These are phyloP conservation scores for Psococerastis gibbosa DNA, from an alignment of 2,888 invertebrate genomes.

Conservation along the genomic window DNA sequence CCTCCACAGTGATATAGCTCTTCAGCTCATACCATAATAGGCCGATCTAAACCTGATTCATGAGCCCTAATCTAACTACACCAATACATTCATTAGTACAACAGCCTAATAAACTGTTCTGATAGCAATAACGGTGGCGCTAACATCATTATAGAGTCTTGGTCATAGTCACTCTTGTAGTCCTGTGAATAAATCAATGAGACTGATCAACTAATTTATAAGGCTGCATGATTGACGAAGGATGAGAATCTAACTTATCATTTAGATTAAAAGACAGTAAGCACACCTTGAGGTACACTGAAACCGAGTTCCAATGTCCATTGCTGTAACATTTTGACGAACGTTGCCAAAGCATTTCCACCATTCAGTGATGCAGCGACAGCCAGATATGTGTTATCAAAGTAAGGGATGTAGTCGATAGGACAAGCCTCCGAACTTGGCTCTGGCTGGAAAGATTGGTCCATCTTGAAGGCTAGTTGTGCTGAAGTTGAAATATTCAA, in stretches of 20 bases:
- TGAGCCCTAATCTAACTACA: no score
- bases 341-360: slow-evolving; percentile 60
- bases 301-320: slow-evolving; percentile 63
- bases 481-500: slow-evolving; percentile 77
- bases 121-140: no score
- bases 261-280: background rate
- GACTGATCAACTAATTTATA: no score
- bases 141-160: no score
- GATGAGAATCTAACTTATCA: no score
- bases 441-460: slow-evolving; percentile 28
- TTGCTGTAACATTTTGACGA: slow-evolving; percentile 58
- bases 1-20: no score
- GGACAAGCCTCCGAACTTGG: slow-evolving; percentile 24
- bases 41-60: no score
- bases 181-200: no score
- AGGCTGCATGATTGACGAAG: no score
- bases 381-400: slow-evolving; percentile 50
- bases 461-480: slow-evolving; percentile 52
- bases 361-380: slow-evolving; percentile 76
- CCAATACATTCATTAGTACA: background rate
- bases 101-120: background rate
- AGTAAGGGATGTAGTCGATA: slow-evolving; percentile 59
- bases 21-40: no score
- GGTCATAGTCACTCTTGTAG: no score
- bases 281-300: slow-evolving; percentile 47